Base-by-base conservation (phyloP, 2,888 invertebrate genomes). In the Diarsia rubi region DNA sequence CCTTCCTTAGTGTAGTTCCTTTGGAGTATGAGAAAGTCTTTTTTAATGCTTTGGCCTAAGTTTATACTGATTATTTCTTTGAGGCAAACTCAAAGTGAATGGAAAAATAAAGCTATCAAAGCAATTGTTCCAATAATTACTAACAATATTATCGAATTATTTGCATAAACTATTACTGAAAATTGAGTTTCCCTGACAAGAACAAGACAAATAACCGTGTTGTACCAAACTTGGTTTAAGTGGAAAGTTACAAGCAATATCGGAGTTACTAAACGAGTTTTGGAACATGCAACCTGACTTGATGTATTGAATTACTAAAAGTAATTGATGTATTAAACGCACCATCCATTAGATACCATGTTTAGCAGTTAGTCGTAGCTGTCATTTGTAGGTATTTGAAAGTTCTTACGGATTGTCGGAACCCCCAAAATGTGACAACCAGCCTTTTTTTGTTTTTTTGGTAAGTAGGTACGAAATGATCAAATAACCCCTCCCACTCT, bases 201-300 rank as follows among this genome's bases (percentile, higher is more conserved):
- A 69, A n/a, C 57, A 42, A 37, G 1, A 44, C 37, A 59, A 59
- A 81, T 77, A 62, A 69, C 57, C 31, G 52, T 73, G 66, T 66
- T 24, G 66, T 42, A 27, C n/a, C 27, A 71, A 73, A 74, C 64
- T 71, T 49, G 31, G 37, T 21, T 44, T 47, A 71, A 73, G 70
- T 83, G 81, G 52, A 31, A 81, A 81, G 81, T 81, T 74, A 67
- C 60, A 59, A 45, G 31, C 81, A 73, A 79, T 74, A n/a, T 31
- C 49, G 2, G 42, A 77, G 60, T 71, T 65, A 27, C 67, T 54
- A 21, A 82, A 72, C 24, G 68, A 62, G 57, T 37, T 79, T 59
- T 52, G n/a, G 45, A 79, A 71, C 83, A 83, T 79, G 74, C 68
- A 79, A 79, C 68, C 60, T 47, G 68, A n/a, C 24, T 52, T 27